Conservation (phyloP, 1,140 invertebrate species). For the Drosophila bipectinata region DNA sequence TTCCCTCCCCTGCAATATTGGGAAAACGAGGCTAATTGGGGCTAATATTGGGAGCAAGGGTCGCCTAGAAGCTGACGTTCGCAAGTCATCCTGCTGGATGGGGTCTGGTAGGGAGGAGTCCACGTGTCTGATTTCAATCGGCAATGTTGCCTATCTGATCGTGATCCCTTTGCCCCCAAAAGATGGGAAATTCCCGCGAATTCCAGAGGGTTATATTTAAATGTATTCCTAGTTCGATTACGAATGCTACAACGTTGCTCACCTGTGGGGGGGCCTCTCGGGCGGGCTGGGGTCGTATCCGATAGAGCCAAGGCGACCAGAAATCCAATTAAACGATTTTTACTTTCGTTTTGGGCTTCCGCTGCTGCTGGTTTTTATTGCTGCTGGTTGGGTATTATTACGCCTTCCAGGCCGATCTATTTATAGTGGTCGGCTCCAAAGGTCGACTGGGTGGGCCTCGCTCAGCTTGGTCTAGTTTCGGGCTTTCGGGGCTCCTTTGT, state of each 20-base stretch:
- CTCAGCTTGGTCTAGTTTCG: conserved; percentile 27
- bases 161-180: neutral
- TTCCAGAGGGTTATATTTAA: neutral
- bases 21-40: conserved; percentile 8
- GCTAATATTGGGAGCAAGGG: conserved; percentile 7
- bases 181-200: conserved; percentile 5
- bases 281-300: conserved; percentile 42
- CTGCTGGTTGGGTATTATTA: conserved; percentile 1
- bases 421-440: conserved; percentile 51
- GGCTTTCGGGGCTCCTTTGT: conserved; percentile 38
- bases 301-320: conserved; percentile 37
- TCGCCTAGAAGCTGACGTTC: no score
- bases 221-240: conserved; percentile 2
- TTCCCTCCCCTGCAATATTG: neutral
- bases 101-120: no score
- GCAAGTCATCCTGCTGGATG: no score
- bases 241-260: conserved; percentile 21
- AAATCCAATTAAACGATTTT: conserved; percentile 73
- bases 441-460: conserved; percentile 33
- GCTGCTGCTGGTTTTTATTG: conserved; percentile 13
- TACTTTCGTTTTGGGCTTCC: conserved; percentile 14
- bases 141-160: neutral
- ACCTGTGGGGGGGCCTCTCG: conserved; percentile 50
- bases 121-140: neutral
- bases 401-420: conserved; percentile 37